Evolutionary conservation across 2,888 invertebrate genomes (phyloP), one percentile per base, ranked within the genome.

Genomic region (Panzeria rudis): DNA sequence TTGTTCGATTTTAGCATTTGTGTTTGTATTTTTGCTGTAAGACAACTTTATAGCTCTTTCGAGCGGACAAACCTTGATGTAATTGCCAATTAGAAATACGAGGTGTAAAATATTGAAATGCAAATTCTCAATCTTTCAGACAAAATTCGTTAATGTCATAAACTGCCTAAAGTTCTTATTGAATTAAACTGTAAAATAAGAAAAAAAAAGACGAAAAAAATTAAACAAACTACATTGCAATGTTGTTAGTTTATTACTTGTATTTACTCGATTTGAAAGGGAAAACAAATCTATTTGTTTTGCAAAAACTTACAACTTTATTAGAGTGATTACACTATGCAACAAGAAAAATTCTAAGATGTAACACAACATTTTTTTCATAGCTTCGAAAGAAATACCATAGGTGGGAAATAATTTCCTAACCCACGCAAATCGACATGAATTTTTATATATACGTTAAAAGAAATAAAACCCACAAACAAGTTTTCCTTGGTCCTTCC

Each of bases 31-130:
- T 56, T 52, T 64, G 47, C 61, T 50, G 11, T 32, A 59, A 44
- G 15, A 25, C 71, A 59, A 23, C 17, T 64, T 54, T 23, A 61
- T 9, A 23, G 8, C 50, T 29, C 29, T 2, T 17, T 61, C 11
- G 17, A 29, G 13, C n/a, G 13, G 71, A 47, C n/a, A 29, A 59
- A 69, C 76, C 76, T 76, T 69, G 62, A 69, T 82, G 54, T 73
- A 81, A 81, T 81, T 81, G 81, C 61, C 81, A 84, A 84, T 84
- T 78, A 81, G 68, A 84, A 84, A 84, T 81, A 84, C 66, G 81
- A 84, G 84, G 84, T 81, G 84, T 81, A 84, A 84, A 84, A 80
- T 81, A 77, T 44, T 61, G 61, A 80, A 80, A 80, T 29, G 4
- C 38, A 71, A 72, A 54, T 76, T 76, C 72, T 61, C 17, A 47